These are phyloP conservation scores for Struthidea cinerea DNA, from an alignment of 2,113 vertebrate genomes.

Conservation along the genomic window DNA sequence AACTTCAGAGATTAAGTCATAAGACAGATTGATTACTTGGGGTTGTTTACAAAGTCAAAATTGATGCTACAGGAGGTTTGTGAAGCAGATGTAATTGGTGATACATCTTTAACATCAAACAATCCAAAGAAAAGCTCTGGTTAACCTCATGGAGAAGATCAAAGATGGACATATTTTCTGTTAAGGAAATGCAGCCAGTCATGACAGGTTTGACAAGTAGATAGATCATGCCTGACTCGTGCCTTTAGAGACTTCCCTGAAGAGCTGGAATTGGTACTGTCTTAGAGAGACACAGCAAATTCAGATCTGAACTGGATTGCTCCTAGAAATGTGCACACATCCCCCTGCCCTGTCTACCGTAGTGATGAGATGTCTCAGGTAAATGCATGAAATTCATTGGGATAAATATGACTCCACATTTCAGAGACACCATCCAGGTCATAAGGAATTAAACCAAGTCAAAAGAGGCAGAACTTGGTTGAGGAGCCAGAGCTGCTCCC, in stretches of 20 bases:
- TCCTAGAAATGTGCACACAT: not conserved
- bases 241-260: not conserved
- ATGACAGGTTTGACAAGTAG: not conserved
- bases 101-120: not conserved
- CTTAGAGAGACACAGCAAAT: not conserved
- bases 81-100: not conserved
- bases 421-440: not conserved
- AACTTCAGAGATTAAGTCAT: not conserved
- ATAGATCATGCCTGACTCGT: not conserved
- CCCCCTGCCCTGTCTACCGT: fast-evolving
- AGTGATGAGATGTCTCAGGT: not conserved
- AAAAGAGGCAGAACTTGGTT: not conserved
- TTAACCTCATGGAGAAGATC: not conserved
- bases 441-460: not conserved
- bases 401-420: not conserved
- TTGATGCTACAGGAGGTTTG: not conserved
- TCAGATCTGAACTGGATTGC: not conserved
- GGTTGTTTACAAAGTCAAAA: not conserved
- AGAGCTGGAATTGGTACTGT: not conserved
- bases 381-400: not conserved
- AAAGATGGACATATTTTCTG: not conserved
- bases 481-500: not conserved
- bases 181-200: not conserved
- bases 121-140: not conserved
- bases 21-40: not conserved